Evolutionary conservation across 2,888 invertebrate genomes (phyloP), one percentile per base, ranked within the genome.

Genomic region (Hoplodrina blanda): DNA sequence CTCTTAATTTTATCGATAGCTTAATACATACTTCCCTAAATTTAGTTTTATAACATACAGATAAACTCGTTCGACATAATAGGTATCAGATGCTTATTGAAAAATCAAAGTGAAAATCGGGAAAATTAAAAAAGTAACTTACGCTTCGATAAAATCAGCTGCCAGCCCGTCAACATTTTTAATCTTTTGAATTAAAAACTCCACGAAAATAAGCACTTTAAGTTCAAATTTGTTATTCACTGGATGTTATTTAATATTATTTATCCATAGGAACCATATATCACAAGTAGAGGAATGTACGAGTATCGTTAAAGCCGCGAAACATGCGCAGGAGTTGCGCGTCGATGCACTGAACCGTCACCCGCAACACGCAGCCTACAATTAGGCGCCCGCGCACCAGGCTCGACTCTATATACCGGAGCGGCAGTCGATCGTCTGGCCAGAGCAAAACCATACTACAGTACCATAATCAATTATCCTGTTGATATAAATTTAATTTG

Each of bases 111-210:
- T 50, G 15, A 41, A 65, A 61, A 55, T 33, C 1, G 2, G 0
- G 49, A 55, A 56, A 49, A 52, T 10, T 1, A 33, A 50, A 62
- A 70, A 62, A 75, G 60, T 61, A 73, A 94, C 95, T 95, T 86
- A 96, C 95, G 76, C 85, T 95, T 95, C 4, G 95, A 96, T 69
- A 95, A 88, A 82, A 95, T 80, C 62, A 95, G 89, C 87, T 93
- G 93, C 95, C 95, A 95, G 46, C 95, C 95, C 74, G 89, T 90
- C 89, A 96, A 92, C 95, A 96, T 96, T 79, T 89, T 93, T 77
- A 62, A 60, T 46, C 74, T 68, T 74, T 73, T 5, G 33, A 76
- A 67, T 66, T 57, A 81, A 64, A 74, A 75, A 73, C 82, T 75
- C 57, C 85, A 85, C 84, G 68, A 44, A 66, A 73, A 63, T 33